These are phyloP conservation scores for Plagiodera versicolora DNA, from an alignment of 2,888 invertebrate species.

Conservation along the genomic window DNA sequence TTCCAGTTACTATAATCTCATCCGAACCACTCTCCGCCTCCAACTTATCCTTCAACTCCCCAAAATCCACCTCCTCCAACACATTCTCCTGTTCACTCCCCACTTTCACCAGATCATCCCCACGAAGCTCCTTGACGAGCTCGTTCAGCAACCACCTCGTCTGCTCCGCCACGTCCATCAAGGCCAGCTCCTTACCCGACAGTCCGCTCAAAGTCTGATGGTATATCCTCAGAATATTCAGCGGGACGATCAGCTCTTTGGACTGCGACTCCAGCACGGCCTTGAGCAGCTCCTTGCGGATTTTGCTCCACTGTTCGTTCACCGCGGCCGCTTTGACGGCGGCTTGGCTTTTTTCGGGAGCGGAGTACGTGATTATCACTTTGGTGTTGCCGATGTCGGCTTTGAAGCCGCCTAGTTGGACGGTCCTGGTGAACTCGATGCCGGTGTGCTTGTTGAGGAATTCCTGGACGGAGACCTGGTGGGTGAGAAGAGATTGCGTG, in stretches of 20 bases:
- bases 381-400: conserved; percentile 49
- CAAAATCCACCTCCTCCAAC: conserved; percentile 37
- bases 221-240: conserved; percentile 51
- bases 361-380: conserved; percentile 44
- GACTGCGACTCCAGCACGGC: conserved; percentile 48
- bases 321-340: conserved; percentile 16
- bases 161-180: conserved; percentile 49
- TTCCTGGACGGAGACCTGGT: conserved; percentile 49
- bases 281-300: conserved; percentile 48
- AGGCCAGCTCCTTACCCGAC: conserved; percentile 41
- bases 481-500: conserved; percentile 37
- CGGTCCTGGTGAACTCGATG: conserved; percentile 47
- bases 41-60: conserved; percentile 28
- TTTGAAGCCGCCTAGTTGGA: conserved; percentile 48
- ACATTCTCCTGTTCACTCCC: conserved; percentile 8
- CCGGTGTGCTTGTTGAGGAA: conserved; percentile 54
- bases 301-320: conserved; percentile 50
- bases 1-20: conserved; percentile 31
- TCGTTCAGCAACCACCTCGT: conserved; percentile 50
- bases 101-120: conserved; percentile 28
- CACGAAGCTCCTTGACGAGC: conserved; percentile 35
- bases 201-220: conserved; percentile 49
- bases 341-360: too few species aligned
- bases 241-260: conserved; percentile 48
- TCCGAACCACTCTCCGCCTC: conserved; percentile 29